A percentile compares a stretch with the other conserved stretches of the same genome.
Evolutionary conservation across 2,888 invertebrate species (phyloP).

Genomic region (Penaeus monodon): DNA sequence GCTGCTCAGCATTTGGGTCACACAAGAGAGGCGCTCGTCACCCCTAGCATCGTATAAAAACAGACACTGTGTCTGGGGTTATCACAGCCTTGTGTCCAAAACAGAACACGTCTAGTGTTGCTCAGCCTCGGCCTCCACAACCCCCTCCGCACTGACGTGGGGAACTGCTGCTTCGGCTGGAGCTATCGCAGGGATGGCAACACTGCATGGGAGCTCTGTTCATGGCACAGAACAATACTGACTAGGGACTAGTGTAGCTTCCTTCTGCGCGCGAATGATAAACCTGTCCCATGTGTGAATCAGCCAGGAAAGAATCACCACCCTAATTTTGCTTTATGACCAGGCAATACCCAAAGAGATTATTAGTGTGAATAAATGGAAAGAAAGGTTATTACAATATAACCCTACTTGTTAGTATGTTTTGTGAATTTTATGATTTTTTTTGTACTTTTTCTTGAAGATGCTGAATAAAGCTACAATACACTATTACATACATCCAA

Average conservation of each 20-base stretch:
- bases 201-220: slow-evolving; percentile 47
- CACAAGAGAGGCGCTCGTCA: slow-evolving; percentile 20
- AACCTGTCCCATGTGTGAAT: slow-evolving; percentile 32
- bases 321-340: slow-evolving; percentile 39
- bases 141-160: background rate
- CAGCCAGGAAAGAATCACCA: slow-evolving; percentile 39
- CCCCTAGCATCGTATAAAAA: slow-evolving; percentile 25
- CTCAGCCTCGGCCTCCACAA: slow-evolving; percentile 8
- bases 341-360: slow-evolving; percentile 61
- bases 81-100: slow-evolving; percentile 59
- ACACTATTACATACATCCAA: slow-evolving; percentile 59
- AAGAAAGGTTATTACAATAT: slow-evolving; percentile 53
- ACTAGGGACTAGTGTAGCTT: slow-evolving; percentile 60
- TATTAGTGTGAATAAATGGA: slow-evolving; percentile 54
- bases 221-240: slow-evolving; percentile 59
- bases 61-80: slow-evolving; percentile 45
- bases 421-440: slow-evolving; percentile 60
- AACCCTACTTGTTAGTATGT: slow-evolving; percentile 56
- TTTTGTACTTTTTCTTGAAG: slow-evolving; percentile 62
- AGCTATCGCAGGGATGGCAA: slow-evolving; percentile 24
- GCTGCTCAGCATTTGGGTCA: background rate
- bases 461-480: slow-evolving; percentile 60
- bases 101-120: slow-evolving; percentile 47
- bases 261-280: slow-evolving; percentile 5
- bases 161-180: background rate